Evolutionary conservation across 2,888 invertebrate genomes (phyloP).

Genomic region (Cynaeus angustus): DNA sequence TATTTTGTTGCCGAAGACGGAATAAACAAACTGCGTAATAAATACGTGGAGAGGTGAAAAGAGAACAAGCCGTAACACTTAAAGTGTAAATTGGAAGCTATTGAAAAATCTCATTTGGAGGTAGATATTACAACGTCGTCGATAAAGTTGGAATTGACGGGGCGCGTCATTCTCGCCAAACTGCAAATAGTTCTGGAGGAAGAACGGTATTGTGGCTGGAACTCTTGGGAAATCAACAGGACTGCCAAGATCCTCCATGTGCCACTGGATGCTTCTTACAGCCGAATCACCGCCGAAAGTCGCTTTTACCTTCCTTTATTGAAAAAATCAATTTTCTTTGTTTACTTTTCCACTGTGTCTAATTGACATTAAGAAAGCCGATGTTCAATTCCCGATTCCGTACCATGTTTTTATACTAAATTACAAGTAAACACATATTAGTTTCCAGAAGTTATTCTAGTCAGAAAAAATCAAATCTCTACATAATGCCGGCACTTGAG

Average conservation of each 20-base stretch:
- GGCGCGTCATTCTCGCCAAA: conserved; percentile 57
- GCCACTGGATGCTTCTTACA: conserved; percentile 45
- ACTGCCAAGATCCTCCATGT: conserved; percentile 45
- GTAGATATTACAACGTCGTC: conserved; percentile 56
- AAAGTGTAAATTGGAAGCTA: conserved; percentile 65
- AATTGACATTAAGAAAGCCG: too few relatives aligned
- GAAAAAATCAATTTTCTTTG: conserved; percentile 21
- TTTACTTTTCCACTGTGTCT: too few relatives aligned
- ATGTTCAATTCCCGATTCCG: too few relatives aligned
- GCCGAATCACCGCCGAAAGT: conserved; percentile 34
- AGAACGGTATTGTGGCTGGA: conserved; percentile 59
- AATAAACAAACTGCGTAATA: conserved; percentile 22
- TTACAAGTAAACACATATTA: too few relatives aligned
- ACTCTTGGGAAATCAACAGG: conserved; percentile 63
- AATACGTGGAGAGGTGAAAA: conserved; percentile 26
- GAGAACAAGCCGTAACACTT: conserved; percentile 58
- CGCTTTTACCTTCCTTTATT: conserved; percentile 38
- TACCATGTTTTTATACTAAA: too few relatives aligned
- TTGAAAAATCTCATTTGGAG: conserved; percentile 66
- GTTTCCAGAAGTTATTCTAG: too few relatives aligned
- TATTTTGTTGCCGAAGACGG: conserved; percentile 25
- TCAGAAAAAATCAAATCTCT: conserved; percentile 35
- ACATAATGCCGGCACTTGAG: conserved; percentile 26
- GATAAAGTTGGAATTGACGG: conserved; percentile 63
- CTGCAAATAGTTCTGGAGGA: conserved; percentile 59